Conservation (phyloP, 2,113 vertebrate species). For the Rhodinocichla rosea region DNA sequence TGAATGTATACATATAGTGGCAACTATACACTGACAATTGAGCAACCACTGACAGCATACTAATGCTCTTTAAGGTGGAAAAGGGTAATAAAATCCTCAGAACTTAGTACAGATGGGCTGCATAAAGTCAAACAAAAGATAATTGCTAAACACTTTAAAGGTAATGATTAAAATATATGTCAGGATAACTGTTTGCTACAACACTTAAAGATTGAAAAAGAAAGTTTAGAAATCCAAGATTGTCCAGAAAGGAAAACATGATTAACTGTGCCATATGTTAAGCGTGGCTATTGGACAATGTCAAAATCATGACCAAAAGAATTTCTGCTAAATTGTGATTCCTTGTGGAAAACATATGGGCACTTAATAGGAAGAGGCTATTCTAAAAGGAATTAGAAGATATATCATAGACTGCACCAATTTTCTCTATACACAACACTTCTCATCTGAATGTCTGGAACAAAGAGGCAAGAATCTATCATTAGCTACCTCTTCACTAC, state of each 20-base stretch:
- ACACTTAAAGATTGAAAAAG: neutral
- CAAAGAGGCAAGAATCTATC: neutral
- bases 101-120: neutral
- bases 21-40: neutral
- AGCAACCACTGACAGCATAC: neutral
- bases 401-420: neutral
- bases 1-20: slow-evolving; percentile 23
- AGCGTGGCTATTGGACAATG: neutral
- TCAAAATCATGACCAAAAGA: neutral
- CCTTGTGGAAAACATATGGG: neutral
- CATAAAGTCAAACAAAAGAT: neutral
- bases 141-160: neutral
- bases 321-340: neutral
- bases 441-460: neutral
- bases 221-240: neutral
- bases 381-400: neutral
- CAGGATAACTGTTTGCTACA: neutral
- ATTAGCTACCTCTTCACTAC: neutral
- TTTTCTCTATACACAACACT: neutral
- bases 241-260: neutral
- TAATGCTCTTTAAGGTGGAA: neutral
- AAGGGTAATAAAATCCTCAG: neutral
- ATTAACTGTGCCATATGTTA: neutral
- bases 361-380: neutral
- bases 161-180: neutral